Percentiles rank a stretch among this genome's conserved stretches.
These are phyloP conservation scores for Sandelia bainsii DNA, from an alignment of 2,797 vertebrate species.

Conservation along the genomic window DNA sequence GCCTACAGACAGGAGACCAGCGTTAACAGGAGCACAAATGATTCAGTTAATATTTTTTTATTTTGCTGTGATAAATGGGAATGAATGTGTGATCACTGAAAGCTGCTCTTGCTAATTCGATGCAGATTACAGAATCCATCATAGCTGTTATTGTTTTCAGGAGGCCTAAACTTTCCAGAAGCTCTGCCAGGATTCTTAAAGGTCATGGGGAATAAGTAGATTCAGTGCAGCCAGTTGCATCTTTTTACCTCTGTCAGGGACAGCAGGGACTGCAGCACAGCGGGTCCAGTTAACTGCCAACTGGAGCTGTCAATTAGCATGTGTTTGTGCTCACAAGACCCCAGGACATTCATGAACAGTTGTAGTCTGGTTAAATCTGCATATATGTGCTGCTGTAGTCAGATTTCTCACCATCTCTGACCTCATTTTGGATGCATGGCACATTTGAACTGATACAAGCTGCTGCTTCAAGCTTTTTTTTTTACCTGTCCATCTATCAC, in stretches of 20 bases:
- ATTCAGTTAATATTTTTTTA: not conserved
- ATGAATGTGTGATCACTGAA: not conserved
- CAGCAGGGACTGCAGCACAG: not conserved
- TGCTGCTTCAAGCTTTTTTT: not conserved
- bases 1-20: constrained; percentile 86
- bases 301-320: not conserved
- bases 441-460: not conserved
- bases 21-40: constrained; percentile 21
- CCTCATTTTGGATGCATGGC: not conserved
- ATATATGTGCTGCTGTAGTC: not conserved
- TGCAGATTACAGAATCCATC: not conserved
- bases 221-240: not conserved
- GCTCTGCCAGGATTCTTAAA: not conserved
- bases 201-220: not conserved
- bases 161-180: not conserved
- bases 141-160: not conserved
- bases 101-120: not conserved
- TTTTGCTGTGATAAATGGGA: not conserved
- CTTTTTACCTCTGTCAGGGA: not conserved
- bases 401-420: not conserved
- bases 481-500: too few relatives aligned
- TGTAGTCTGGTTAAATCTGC: not conserved
- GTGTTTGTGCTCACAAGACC: not conserved
- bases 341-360: not conserved
- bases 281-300: too few relatives aligned